Evolutionary conservation across 2,113 vertebrate species (phyloP), one percentile per base, ranked within the genome.

Genomic region (Thamnaconus septentrionalis): DNA sequence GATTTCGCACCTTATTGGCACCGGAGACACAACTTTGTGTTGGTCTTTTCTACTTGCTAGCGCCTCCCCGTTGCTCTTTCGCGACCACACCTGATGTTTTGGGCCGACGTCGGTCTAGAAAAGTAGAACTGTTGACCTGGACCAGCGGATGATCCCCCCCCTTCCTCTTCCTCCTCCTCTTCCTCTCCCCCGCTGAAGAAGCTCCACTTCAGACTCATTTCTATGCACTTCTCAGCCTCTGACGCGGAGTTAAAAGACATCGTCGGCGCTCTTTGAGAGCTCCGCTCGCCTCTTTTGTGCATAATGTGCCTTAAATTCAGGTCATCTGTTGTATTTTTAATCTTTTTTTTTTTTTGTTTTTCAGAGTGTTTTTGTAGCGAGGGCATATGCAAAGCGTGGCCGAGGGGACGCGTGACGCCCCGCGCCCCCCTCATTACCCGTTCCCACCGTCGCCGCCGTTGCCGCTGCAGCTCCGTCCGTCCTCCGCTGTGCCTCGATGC

Each of bases 201-300:
- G 59, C 53, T 63, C 18, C 11, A 1, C 6, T 68, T 68, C 66
- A 64, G 44, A 44, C 74, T 78, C 46, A 80, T 88, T 87, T 76
- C 76, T 67, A 73, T 84, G 75, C 80, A 66, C 64, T 73, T 72
- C 78, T 78, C 59, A 9, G 64, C 73, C 71, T 85, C 79, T 85
- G 84, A 85, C 85, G 83, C 88, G 63, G 3, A 90, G 79, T 85
- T 88, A 84, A 90, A 88, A 89, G 83, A 78, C 69, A 62, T 45
- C 58, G 68, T 76, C 53, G 49, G 62, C 73, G 74, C 80, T 84
- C 80, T 87, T 9, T 48, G 4, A 48, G 10, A 46, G 5, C 45
- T 1, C 45, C 31, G 56, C 60, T 74, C 64, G 0, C 59, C 77
- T 71, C 81, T 71, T 80, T 82, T 78, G 73, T 83, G 83, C 78